These are phyloP conservation scores for Paramormyrops hopkinsi DNA, from an alignment of 2,797 vertebrate species.

Conservation along the genomic window DNA sequence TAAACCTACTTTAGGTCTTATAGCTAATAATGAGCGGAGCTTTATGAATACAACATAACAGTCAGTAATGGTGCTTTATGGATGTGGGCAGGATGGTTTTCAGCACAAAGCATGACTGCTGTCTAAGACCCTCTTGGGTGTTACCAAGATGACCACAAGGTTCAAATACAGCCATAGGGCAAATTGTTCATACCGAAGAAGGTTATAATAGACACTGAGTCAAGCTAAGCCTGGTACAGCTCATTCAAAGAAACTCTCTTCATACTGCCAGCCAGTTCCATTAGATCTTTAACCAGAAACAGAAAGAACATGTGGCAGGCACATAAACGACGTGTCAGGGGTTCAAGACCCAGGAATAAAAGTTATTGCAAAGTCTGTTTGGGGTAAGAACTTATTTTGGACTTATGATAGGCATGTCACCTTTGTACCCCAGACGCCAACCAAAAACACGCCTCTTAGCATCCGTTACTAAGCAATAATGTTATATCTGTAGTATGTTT, in stretches of 20 bases:
- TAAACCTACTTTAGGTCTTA: not conserved
- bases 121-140: not conserved
- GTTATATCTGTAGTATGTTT: not conserved
- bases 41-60: not conserved
- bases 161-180: not conserved
- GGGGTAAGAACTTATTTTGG: not conserved
- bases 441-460: not conserved
- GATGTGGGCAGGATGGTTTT: not conserved
- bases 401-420: not conserved
- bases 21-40: not conserved
- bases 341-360: not conserved
- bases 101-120: not conserved
- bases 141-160: not conserved
- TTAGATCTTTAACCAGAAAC: not conserved
- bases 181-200: not conserved
- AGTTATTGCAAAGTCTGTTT: not conserved
- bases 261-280: not conserved
- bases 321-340: not conserved
- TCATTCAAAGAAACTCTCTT: not conserved
- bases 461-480: not conserved
- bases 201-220: not conserved
- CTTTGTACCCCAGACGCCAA: not conserved
- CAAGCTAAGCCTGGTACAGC: not conserved
- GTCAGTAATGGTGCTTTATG: not conserved
- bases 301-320: not conserved